Evolutionary conservation across 2,797 vertebrate species (phyloP).

Genomic region (Mycteria americana): DNA sequence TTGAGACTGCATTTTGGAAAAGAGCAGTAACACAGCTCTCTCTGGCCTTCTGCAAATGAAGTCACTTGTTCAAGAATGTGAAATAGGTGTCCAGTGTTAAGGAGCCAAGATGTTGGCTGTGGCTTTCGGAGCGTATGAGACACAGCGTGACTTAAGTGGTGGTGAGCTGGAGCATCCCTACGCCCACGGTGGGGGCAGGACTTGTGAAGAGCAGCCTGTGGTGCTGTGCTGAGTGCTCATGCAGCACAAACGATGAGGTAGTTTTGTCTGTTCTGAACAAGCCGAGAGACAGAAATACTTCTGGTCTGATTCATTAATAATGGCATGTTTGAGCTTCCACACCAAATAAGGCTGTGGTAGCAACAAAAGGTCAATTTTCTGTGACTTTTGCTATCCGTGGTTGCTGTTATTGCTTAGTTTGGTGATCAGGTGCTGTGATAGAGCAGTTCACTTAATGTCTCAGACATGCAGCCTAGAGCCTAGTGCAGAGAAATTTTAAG

Average conservation of each 20-base stretch:
- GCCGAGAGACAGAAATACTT: constrained; percentile 5
- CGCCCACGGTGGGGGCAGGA: fast-evolving
- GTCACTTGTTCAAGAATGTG: not conserved
- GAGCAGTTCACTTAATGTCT: not conserved
- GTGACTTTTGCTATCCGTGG: not conserved
- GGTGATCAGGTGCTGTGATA: constrained; percentile 40
- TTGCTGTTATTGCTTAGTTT: constrained; percentile 17
- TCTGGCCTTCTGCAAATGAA: not conserved
- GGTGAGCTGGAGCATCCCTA: not conserved
- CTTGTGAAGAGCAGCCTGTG: not conserved
- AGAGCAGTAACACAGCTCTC: not conserved
- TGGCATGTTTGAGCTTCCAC: not conserved
- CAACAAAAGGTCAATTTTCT: constrained; percentile 19
- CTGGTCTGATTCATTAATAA: constrained; percentile 22
- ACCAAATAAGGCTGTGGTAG: constrained; percentile 46
- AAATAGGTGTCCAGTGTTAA: not conserved
- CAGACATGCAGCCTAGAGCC: not conserved
- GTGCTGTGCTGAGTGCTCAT: not conserved
- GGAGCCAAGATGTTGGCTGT: not conserved
- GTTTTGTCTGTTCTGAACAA: constrained; percentile 1
- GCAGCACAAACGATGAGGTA: not conserved
- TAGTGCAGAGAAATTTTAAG: not conserved
- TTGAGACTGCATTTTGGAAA: not conserved
- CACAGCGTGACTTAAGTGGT: not conserved
- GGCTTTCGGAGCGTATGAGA: not conserved